Percentiles rank a stretch among this genome's conserved stretches.
These are phyloP conservation scores for Gisinianus flammeolus DNA, from an alignment of 2,888 invertebrate species.

Conservation along the genomic window DNA sequence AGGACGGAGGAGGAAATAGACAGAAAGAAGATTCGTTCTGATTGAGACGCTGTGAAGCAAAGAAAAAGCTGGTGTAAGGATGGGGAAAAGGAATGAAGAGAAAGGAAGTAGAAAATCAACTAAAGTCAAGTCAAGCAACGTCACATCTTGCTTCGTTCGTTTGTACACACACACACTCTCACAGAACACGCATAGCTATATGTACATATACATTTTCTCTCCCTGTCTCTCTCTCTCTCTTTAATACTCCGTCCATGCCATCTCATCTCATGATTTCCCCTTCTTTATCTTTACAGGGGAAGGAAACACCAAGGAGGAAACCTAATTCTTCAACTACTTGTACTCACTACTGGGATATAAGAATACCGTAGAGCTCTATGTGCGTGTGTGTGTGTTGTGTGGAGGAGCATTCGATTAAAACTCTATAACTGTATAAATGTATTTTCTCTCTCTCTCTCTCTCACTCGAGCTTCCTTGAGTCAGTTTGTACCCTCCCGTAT, in stretches of 20 bases:
- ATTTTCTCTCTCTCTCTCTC: background rate
- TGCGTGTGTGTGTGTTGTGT: background rate
- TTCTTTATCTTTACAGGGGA: background rate
- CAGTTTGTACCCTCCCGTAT: no score
- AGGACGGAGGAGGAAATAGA: background rate
- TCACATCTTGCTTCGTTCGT: no score
- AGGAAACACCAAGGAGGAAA: background rate
- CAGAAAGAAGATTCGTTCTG: constrained; percentile 6
- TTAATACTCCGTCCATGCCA: background rate
- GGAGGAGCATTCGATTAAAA: constrained; percentile 18
- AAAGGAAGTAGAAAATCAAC: constrained; percentile 1
- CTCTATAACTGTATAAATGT: background rate
- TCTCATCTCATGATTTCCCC: constrained; percentile 1
- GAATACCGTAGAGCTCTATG: background rate
- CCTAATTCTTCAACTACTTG: background rate
- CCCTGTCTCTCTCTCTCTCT: background rate
- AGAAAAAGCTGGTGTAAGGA: background rate
- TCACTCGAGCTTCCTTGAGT: no score
- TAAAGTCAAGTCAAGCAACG: background rate
- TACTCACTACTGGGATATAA: background rate
- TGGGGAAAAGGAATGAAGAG: constrained; percentile 1
- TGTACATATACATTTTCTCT: background rate
- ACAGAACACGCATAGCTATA: background rate
- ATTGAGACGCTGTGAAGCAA: background rate
- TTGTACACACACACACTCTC: background rate